phyloP scores from a whole-genome alignment of 2,888 invertebrate genomes.

The Paralinhomoeus sp. region DNA sequence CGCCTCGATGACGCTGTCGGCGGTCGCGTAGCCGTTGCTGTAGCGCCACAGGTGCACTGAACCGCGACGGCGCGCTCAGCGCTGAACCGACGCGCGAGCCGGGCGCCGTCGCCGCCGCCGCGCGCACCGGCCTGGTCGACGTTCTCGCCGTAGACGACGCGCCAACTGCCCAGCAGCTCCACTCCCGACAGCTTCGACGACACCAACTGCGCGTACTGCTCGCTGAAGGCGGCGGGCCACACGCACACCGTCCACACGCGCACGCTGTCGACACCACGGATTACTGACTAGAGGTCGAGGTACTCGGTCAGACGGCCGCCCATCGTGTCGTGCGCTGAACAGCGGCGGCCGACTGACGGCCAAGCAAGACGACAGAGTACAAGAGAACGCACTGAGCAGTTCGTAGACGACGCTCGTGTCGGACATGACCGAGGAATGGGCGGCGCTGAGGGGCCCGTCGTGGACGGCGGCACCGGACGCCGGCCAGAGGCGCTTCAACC shows the following conservation, averaged over 20 bases:
- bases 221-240: neutral
- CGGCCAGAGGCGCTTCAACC: no score
- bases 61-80: conserved; percentile 1
- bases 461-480: no score
- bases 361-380: neutral
- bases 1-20: conserved; percentile 37
- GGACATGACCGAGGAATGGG: conserved; percentile 84
- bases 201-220: neutral
- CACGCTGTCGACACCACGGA: no score
- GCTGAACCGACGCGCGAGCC: conserved; percentile 4
- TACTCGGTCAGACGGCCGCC: conserved; percentile 16
- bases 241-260: neutral
- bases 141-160: conserved; percentile 59
- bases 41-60: conserved; percentile 75
- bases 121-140: conserved; percentile 56
- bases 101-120: neutral
- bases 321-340: conserved; percentile 20
- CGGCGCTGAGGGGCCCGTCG: conserved; percentile 34
- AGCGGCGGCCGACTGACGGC: no score
- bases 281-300: conserved; percentile 9
- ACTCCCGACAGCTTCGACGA: conserved; percentile 9
- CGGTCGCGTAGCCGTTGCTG: conserved; percentile 48
- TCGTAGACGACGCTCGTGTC: conserved; percentile 88
- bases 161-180: conserved; percentile 81
- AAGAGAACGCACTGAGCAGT: conserved; percentile 42